Base-by-base conservation (phyloP, 2,113 vertebrate genomes). In the Pheucticus melanocephalus region DNA sequence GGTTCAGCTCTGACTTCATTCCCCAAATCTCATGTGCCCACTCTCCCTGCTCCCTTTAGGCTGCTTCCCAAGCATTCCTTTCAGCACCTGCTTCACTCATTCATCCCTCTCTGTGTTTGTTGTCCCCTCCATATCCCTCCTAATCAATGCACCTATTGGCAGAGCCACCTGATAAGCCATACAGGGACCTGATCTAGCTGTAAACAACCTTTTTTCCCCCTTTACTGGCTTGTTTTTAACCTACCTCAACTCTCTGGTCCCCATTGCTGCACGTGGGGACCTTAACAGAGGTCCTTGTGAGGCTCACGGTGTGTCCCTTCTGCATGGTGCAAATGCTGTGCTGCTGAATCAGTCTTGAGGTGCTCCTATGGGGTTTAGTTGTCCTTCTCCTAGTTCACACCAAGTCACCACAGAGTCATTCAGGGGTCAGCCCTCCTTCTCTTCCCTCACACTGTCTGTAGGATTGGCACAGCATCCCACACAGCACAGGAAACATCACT, bases 181-280 rank as follows among this genome's bases (percentile, higher is more conserved):
- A 28, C 16, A 69, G 31, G 48, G 11, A 72, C 5, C n/a, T 39
- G 22, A 59, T 53, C 24, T 66, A 25, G 5, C 28, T 28, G 22
- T 48, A 85, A 82, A 19, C 5, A 33, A 18, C 3, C 1, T 9
- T 73, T 25, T 8, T 1, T 0, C 2, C 2, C 15, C 5, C 5
- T 73, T 78, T 82, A 64, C 9, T 68, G 8, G 1, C 24, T 56
- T 78, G 3, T 27, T 81, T 81, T 64, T n/a, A 87, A 68, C 8
- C 17, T 61, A 6, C 14, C 25, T 69, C n/a, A 47, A 4, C 12
- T 31, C 33, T 6, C 33, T 20, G 13, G 42, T 75, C 24, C 27
- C 28, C 42, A 15, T 0, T 57, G 8, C 19, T 4, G 1, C 7
- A 14, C 0, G 0, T 20, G 14, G 18, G 9, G 11, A 24, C 33